phyloP scores from a whole-genome alignment of 2,888 invertebrate genomes.

The Cynaeus angustus region DNA sequence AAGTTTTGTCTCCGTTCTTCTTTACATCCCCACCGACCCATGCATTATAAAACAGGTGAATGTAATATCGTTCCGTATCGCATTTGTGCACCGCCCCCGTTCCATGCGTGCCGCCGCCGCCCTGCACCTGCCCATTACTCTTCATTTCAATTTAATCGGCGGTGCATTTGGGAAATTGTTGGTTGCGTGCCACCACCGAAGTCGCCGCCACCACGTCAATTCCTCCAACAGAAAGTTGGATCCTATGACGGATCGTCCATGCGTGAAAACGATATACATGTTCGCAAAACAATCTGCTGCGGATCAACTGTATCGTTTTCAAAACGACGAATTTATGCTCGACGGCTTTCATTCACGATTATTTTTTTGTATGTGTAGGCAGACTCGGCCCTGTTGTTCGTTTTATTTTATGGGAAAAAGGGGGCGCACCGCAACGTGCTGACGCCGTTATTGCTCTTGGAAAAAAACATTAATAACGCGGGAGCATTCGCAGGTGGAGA shows the following conservation, averaged over 20 bases:
- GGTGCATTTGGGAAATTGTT: conserved; percentile 45
- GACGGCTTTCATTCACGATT: conserved; percentile 27
- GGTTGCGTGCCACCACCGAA: conserved; percentile 21
- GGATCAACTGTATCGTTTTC: conserved; percentile 46
- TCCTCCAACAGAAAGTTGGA: not conserved
- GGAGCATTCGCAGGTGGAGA: conserved; percentile 35
- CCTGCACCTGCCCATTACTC: conserved; percentile 30
- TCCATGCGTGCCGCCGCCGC: conserved; percentile 26
- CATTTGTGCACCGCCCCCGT: conserved; percentile 41
- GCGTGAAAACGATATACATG: conserved; percentile 46
- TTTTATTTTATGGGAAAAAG: conserved; percentile 27
- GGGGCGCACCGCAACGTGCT: conserved; percentile 27
- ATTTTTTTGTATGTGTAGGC: conserved; percentile 18
- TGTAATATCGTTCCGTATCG: conserved; percentile 44
- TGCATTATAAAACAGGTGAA: conserved; percentile 47
- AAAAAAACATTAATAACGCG: conserved; percentile 35
- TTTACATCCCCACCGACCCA: not conserved
- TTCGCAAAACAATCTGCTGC: conserved; percentile 37
- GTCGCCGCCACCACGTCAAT: conserved; percentile 24
- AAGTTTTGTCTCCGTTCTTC: no score
- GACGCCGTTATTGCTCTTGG: conserved; percentile 32
- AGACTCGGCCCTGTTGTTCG: conserved; percentile 8
- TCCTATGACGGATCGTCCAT: conserved; percentile 43
- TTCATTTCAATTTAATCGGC: conserved; percentile 23
- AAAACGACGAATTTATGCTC: conserved; percentile 43